Percentiles rank a stretch among this genome's conserved stretches.
Conservation (phyloP, 2,797 vertebrate species). For the Macropodus opercularis region DNA sequence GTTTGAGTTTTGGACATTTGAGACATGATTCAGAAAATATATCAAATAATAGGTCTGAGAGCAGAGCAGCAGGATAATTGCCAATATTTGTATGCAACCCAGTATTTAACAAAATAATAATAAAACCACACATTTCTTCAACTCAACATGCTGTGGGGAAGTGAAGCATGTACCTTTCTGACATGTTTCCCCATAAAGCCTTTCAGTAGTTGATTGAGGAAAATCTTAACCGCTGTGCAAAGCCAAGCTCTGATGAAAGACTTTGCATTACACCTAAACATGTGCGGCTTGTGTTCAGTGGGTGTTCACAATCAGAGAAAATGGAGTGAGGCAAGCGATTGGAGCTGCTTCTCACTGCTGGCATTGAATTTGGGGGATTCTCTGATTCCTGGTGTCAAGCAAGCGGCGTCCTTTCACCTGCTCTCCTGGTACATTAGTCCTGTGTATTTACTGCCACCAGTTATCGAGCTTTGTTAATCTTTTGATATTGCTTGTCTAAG, state of each 20-base stretch:
- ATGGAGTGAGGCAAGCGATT: no score
- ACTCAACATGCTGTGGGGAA: constrained; percentile 19
- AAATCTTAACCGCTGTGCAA: background rate
- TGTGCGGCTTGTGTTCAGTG: no score
- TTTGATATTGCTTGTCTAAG: constrained; percentile 59
- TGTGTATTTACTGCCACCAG: constrained; percentile 57
- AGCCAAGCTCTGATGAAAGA: background rate
- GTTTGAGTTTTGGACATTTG: constrained; percentile 8
- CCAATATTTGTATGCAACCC: constrained; percentile 6
- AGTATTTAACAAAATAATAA: background rate
- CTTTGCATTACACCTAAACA: background rate
- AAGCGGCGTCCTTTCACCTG: constrained; percentile 54
- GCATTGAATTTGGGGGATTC: constrained; percentile 54
- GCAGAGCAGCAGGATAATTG: constrained; percentile 27
- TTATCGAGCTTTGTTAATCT: constrained; percentile 70
- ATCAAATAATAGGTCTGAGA: constrained; percentile 30
- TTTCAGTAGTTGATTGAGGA: constrained; percentile 2
- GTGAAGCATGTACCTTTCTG: constrained; percentile 5
- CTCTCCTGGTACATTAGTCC: constrained; percentile 61
- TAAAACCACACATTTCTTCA: background rate
- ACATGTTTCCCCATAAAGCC: background rate
- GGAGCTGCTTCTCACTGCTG: constrained; percentile 39
- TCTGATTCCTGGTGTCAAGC: constrained; percentile 54
- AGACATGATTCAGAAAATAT: constrained; percentile 14
- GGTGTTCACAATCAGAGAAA: no score